Base-by-base conservation (phyloP, 2,888 invertebrate species). In the Crematogaster levior region DNA sequence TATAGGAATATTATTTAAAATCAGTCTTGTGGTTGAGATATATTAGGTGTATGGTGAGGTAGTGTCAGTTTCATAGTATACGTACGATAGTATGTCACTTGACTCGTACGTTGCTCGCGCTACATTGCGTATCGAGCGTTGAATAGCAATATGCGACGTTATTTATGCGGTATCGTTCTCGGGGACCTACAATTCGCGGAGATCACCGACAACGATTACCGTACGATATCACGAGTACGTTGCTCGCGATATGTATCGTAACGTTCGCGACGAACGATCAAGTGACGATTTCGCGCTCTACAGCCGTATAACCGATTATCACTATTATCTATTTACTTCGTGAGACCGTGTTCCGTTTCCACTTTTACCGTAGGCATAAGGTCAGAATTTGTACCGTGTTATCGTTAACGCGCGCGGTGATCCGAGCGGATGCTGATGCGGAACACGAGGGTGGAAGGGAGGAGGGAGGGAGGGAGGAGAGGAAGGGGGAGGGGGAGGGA, bases 21-120 rank as follows among this genome's bases (percentile, higher is more conserved):
- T 94, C 94, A 94, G 94, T 94, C 94, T 94, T 94, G 94, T 91
- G 94, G 91, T 94, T 94, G 92, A 94, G 93, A 94, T 94, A 94
- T 94, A 93, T 93, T 93, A 93, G 91, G 92, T 94, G 93, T 93
- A 88, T 92, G 93, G 94, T 94, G 94, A 94, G 94, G 94, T 94
- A 94, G 94, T 92, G 93, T 93, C 91, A 92, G 93, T 94, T 93
- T 92, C 91, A 91, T 92, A 94, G 93, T 94, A 94, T 94, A 94
- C 93, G 91, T 91, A 90, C 90, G 91, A 90, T n/a, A n/a, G n/a
- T n/a, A n/a, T 91, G 91, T 91, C 92, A 88, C 89, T 90, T 86
- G 90, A 84, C 82, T 74, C 68, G 79, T 82, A 70, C 65, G 79
- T 73, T 79, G 65, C 79, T 70, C 84, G 73, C 58, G 51, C 48